Evolutionary conservation across 2,888 invertebrate species (phyloP).

Genomic region (Papilio elwesi): DNA sequence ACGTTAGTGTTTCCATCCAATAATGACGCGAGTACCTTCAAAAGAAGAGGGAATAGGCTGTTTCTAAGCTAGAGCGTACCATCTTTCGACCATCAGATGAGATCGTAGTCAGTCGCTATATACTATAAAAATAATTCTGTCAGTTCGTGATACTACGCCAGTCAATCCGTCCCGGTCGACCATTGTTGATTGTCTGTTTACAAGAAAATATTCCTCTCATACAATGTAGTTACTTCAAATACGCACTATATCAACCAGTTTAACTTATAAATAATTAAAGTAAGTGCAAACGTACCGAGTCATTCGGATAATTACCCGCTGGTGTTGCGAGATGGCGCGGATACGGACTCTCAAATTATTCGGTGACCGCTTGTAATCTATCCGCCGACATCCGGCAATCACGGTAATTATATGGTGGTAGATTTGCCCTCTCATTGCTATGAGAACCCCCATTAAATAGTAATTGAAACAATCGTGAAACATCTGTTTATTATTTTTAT

Average conservation of each 20-base stretch:
- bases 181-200: too few relatives aligned
- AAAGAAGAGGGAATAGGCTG: too few relatives aligned
- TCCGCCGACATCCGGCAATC: slow-evolving; percentile 25
- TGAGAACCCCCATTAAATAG: slow-evolving; percentile 13
- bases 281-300: slow-evolving; percentile 7
- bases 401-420: slow-evolving; percentile 25
- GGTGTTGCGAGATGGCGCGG: neutral
- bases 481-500: neutral
- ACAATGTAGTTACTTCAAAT: neutral
- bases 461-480: slow-evolving; percentile 15
- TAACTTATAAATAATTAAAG: slow-evolving; percentile 10
- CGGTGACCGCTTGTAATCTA: slow-evolving; percentile 35
- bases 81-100: too few relatives aligned
- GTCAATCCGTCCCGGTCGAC: too few relatives aligned
- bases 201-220: too few relatives aligned
- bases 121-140: too few relatives aligned
- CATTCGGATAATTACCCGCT: slow-evolving; percentile 13
- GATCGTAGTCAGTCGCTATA: too few relatives aligned
- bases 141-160: too few relatives aligned
- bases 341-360: slow-evolving; percentile 37
- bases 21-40: too few relatives aligned
- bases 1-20: too few relatives aligned
- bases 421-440: neutral
- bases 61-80: too few relatives aligned
- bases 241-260: neutral